Percentiles rank a stretch among this genome's conserved stretches.
Conservation (phyloP, 2,113 vertebrate genomes). For the Scalopus aquaticus region DNA sequence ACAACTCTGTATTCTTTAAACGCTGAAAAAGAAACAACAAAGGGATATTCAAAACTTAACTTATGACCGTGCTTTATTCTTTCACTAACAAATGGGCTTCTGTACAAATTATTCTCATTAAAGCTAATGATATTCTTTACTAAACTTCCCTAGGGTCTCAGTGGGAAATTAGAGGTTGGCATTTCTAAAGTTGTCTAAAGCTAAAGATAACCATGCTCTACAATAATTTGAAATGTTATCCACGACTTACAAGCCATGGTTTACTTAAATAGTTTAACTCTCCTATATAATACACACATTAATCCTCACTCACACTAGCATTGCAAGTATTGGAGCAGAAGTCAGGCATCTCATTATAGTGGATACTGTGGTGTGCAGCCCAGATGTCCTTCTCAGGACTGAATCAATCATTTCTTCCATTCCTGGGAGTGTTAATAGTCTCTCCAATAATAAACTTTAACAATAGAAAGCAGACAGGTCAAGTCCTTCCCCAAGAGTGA, state of each 20-base stretch:
- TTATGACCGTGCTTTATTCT: not conserved
- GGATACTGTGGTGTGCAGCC: not conserved
- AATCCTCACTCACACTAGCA: not conserved
- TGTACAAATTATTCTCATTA: conserved; percentile 62
- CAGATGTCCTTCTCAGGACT: not conserved
- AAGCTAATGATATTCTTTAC: conserved; percentile 52
- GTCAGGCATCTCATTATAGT: not conserved
- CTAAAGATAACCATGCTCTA: not conserved
- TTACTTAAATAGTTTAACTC: conserved; percentile 12
- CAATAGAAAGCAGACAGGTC: not conserved
- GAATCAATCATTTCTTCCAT: not conserved
- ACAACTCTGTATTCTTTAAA: conserved; percentile 13
- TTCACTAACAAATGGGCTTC: conserved; percentile 13
- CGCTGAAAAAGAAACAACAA: not conserved
- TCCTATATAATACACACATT: not conserved
- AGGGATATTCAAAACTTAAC: not conserved
- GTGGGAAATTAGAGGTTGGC: not conserved
- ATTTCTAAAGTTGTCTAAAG: conserved; percentile 25
- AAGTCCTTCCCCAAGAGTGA: not conserved
- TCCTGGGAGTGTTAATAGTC: not conserved
- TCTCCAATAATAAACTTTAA: not conserved
- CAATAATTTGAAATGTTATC: not conserved
- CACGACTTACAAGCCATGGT: not conserved
- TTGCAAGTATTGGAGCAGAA: not conserved
- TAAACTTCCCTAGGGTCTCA: conserved; percentile 17